Evolutionary conservation across 2,888 invertebrate genomes (phyloP), one percentile per base, ranked within the genome.

Genomic region (Torymus texanus): DNA sequence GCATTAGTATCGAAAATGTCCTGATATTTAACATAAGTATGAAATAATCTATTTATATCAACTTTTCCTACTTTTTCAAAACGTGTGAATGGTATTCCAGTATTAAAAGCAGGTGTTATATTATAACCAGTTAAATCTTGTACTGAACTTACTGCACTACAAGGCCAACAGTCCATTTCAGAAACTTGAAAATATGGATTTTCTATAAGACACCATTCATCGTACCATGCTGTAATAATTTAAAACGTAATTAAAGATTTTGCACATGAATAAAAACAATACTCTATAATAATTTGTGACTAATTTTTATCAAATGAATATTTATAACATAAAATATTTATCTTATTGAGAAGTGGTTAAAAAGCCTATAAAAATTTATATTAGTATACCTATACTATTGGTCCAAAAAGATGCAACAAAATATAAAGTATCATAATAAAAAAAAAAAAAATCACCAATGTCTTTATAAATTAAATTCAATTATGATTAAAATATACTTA

Each of bases 111-210:
- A 81, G 90, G 90, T 72, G 91, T 91, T 81, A 92, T 91, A 80
- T 91, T 91, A 78, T 93, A 92, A 70, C 93, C 92, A 76, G 93
- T 92, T 71, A 95, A 90, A 88, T 95, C 93, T 75, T 94, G 91
- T 58, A 97, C 92, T 85, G 93, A 93, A 83, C 92, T 92, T 0
- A 95, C 93, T 84, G 92, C 91, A 86, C 94, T 94, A 86, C 97
- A 97, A 0, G 96, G 96, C 93, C 95, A 95, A 87, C 97, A 97
- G 87, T 96, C 96, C 92, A 96, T 94, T 85, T 95, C 95, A n/a
- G 93, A 92, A 12, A 96, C 93, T 87, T 94, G 93, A 88, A 96
- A 97, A 88, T 94, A 95, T 14, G 97, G 97, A 91, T 97, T 97
- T 87, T 94, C 94, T 84, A 97, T 90, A 56, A 97, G 91, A 88